Evolutionary conservation across 2,797 vertebrate genomes (phyloP).

Genomic region (Enteromius unitaeniatus): DNA sequence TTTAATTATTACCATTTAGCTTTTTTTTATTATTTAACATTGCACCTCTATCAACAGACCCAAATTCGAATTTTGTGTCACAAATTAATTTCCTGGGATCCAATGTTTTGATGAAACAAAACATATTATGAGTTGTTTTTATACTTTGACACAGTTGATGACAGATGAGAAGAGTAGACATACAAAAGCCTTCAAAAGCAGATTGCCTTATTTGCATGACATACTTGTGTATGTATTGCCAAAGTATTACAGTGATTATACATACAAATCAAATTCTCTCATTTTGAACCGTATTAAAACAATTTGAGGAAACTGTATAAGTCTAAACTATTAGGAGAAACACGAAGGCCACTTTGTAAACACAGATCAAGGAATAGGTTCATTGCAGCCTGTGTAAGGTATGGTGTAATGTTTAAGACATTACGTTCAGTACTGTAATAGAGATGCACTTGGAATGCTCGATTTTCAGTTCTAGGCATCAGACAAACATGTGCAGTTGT

Average conservation of each 20-base stretch:
- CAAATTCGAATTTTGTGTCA: not conserved
- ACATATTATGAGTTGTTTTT: not conserved
- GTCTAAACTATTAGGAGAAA: slow-evolving; percentile 30
- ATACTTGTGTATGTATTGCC: not conserved
- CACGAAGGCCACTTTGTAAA: slow-evolving; percentile 42
- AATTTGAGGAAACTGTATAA: not conserved
- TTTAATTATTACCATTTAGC: not conserved
- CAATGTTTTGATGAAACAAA: not conserved
- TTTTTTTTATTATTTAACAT: not conserved
- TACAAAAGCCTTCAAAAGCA: not conserved
- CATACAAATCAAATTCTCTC: not conserved
- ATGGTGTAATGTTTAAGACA: slow-evolving; percentile 50
- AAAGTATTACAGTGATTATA: not conserved
- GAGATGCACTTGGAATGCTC: slow-evolving; percentile 47
- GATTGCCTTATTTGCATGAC: not conserved
- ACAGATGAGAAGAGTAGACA: not conserved
- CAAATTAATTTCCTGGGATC: not conserved
- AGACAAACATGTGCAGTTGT: slow-evolving; percentile 54
- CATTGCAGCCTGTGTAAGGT: slow-evolving; percentile 30
- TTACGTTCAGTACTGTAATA: slow-evolving; percentile 52
- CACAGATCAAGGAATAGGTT: slow-evolving; percentile 46
- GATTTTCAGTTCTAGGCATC: slow-evolving; percentile 50
- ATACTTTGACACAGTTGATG: not conserved
- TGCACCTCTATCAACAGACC: not conserved
- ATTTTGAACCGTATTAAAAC: slow-evolving; percentile 6